phyloP scores from a whole-genome alignment of 2,888 invertebrate genomes.

The Netelia fuscicornis region DNA sequence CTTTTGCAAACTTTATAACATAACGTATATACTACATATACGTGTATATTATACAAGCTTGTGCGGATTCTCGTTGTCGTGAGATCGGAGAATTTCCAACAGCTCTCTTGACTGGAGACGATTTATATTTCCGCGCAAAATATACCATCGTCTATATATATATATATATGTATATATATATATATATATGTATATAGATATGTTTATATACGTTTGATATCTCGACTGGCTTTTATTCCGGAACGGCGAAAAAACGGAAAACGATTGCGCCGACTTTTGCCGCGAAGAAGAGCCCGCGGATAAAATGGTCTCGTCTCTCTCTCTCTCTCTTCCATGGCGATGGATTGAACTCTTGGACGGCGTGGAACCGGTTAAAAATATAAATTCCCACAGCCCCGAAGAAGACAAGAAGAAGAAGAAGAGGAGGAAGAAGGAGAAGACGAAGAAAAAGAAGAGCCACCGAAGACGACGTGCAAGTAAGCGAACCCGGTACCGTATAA shows the following conservation, averaged over 20 bases:
- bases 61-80: neutral
- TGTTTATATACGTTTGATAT: neutral
- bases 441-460: conserved; percentile 40
- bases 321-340: conserved; percentile 20
- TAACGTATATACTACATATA: neutral
- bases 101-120: conserved; percentile 32
- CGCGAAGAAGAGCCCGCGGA: conserved; percentile 25
- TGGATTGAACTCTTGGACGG: conserved; percentile 48
- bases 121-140: conserved; percentile 36
- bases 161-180: too few relatives aligned
- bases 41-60: neutral
- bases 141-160: neutral
- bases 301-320: conserved; percentile 17
- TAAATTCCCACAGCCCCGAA: conserved; percentile 76
- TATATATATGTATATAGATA: neutral
- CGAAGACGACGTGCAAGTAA: conserved; percentile 30
- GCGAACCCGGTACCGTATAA: conserved; percentile 76
- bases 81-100: conserved; percentile 11
- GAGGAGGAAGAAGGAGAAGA: conserved; percentile 49
- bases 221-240: conserved; percentile 6
- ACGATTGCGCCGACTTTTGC: neutral
- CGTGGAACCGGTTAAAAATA: conserved; percentile 79
- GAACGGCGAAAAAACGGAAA: neutral
- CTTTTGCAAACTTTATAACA: conserved; percentile 27
- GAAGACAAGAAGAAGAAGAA: conserved; percentile 37